Base-by-base conservation (phyloP, 2,797 vertebrate species). In the Hippocampus kuda region DNA sequence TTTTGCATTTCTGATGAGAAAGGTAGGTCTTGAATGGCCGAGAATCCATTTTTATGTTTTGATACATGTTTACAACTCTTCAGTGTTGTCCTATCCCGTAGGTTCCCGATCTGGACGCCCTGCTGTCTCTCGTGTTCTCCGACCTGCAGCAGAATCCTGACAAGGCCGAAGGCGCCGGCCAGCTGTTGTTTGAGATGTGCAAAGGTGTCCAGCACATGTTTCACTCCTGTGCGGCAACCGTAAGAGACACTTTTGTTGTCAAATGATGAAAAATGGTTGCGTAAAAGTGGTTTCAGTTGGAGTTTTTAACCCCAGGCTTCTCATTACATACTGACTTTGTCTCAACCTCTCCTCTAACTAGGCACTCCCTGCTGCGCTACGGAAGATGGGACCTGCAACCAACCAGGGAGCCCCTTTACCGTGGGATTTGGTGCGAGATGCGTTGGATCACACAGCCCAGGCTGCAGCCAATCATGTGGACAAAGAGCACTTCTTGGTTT, bases 1-100 rank as follows among this genome's bases (percentile, higher is more conserved):
- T 80, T 99, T 99, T 88, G 94, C 96, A 49, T 99, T 97, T 84
- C 76, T 99, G 74, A 95, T 99, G 94, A 94, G 97, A 86, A 99
- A 99, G 92, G 97, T 98, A 83, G 77, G 90, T 38, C 24, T 46
- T 9, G 6, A 30, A 13, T 51, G 34, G 6, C 3, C 15, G 22
- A 22, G 9, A 24, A 24, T 46, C 12, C 1, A 5, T 27, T 65
- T 18, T 44, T 49, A 49, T 20, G 49, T 22, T 51, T 51, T 51
- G 49, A 22, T 51, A 51, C n/a, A 8, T 11, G 0, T 34, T 0
- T 61, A 9, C 16, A 24, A 38, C 3, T 34, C 26, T 59, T 15
- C 3, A 0, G n/a, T 56, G n/a, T 24, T 56, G n/a, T 59, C 34
- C 26, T 44, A 4, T 44, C 59, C 6, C n/a, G 22, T 83, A 99